Conservation (phyloP, 2,113 vertebrate genomes). For the Crotalus horridus region DNA sequence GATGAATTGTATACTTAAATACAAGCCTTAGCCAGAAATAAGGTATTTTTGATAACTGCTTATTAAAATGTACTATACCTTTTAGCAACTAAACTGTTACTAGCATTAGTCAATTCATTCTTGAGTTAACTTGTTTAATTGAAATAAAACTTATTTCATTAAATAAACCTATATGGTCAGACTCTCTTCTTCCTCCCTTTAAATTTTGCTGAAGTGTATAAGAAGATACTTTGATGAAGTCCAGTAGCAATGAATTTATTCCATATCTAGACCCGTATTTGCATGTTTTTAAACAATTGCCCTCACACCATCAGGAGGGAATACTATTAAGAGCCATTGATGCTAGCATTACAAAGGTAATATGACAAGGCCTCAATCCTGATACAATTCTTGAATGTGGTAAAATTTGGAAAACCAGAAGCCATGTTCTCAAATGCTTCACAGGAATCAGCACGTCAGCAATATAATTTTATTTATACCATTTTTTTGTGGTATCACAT, state of each 20-base stretch:
- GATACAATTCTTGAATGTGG: neutral
- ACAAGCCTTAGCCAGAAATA: slow-evolving; percentile 41
- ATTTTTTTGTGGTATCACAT: neutral
- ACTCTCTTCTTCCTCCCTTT: neutral
- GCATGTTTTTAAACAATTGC: neutral
- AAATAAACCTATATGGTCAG: neutral
- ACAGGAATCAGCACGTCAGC: neutral
- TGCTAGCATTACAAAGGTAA: neutral
- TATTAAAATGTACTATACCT: slow-evolving; percentile 31
- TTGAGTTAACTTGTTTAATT: neutral
- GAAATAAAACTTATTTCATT: neutral
- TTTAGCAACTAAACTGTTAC: slow-evolving; percentile 35
- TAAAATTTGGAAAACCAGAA: neutral
- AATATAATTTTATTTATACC: slow-evolving; percentile 33
- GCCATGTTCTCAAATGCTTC: neutral
- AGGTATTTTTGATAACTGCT: slow-evolving; percentile 42
- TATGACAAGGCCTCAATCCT: neutral
- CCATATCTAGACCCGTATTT: neutral
- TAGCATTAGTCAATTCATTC: neutral
- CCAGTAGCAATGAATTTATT: neutral
- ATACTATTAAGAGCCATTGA: neutral
- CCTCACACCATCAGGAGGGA: neutral
- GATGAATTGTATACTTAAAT: slow-evolving; percentile 53
- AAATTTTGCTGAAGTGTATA: neutral
- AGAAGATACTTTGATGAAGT: neutral